phyloP scores from a whole-genome alignment of 2,888 invertebrate genomes.

The Augiades crinisus region DNA sequence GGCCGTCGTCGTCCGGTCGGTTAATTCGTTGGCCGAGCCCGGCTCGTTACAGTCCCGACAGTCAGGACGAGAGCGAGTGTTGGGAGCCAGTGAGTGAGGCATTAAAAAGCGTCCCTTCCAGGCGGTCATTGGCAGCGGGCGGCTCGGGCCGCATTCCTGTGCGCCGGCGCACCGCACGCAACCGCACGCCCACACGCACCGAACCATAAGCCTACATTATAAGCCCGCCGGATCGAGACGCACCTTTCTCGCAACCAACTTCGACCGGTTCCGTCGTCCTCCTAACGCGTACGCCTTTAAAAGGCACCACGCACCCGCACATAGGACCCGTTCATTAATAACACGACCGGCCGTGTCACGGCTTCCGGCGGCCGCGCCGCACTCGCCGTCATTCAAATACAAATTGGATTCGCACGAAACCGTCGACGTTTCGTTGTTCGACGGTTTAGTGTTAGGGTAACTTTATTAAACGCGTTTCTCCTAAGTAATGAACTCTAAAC shows the following conservation, averaged over 20 bases:
- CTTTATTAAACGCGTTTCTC: too few species aligned
- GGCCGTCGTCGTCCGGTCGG: slow-evolving; percentile 26
- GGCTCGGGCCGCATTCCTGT: slow-evolving; percentile 76
- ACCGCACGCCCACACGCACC: slow-evolving; percentile 63
- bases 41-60: slow-evolving; percentile 60
- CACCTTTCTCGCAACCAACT: slow-evolving; percentile 38
- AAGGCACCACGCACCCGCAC: slow-evolving; percentile 45
- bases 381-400: slow-evolving; percentile 60
- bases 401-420: slow-evolving; percentile 64
- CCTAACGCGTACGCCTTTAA: slow-evolving; percentile 40
- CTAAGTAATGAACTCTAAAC: too few species aligned
- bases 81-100: slow-evolving; percentile 56
- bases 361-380: slow-evolving; percentile 60
- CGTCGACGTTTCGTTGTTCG: slow-evolving; percentile 41
- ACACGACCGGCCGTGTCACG: slow-evolving; percentile 65
- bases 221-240: slow-evolving; percentile 33
- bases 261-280: slow-evolving; percentile 37
- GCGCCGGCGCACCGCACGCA: slow-evolving; percentile 67
- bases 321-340: slow-evolving; percentile 68
- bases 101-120: slow-evolving; percentile 72
- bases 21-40: slow-evolving; percentile 49
- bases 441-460: background rate
- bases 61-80: slow-evolving; percentile 39
- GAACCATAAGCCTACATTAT: slow-evolving; percentile 35
- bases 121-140: slow-evolving; percentile 79